Evolutionary conservation across 2,888 invertebrate genomes (phyloP).

Genomic region (Temnothorax unifasciatus): DNA sequence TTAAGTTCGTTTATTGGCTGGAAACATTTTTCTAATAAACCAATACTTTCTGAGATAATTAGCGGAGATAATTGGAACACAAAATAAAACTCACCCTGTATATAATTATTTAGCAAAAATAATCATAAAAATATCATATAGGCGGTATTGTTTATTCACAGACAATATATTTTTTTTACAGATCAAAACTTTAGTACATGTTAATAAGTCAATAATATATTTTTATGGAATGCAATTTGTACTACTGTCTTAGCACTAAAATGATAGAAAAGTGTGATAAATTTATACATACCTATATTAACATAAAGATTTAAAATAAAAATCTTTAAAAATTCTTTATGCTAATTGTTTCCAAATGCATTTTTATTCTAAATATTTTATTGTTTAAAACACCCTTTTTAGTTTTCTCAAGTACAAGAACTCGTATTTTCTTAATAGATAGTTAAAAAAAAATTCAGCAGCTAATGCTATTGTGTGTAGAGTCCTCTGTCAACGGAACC

Average conservation of each 20-base stretch:
- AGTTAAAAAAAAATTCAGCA: conserved; percentile 64
- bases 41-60: too few relatives aligned
- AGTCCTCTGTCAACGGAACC: conserved; percentile 82
- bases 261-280: not conserved
- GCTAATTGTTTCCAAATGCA: not conserved
- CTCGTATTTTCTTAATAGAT: conserved; percentile 35
- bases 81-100: too few relatives aligned
- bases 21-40: too few relatives aligned
- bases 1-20: too few relatives aligned
- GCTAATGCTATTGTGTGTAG: conserved; percentile 76
- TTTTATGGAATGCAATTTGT: too few relatives aligned
- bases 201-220: too few relatives aligned
- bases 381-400: not conserved
- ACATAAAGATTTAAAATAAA: not conserved
- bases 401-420: not conserved
- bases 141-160: too few relatives aligned
- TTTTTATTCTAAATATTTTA: not conserved
- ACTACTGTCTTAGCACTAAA: not conserved
- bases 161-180: too few relatives aligned
- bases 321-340: not conserved
- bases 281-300: not conserved
- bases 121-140: too few relatives aligned
- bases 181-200: too few relatives aligned
- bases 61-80: too few relatives aligned
- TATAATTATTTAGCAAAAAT: too few relatives aligned